A percentile compares a stretch with the other conserved stretches of the same genome.
Evolutionary conservation across 2,888 invertebrate genomes (phyloP).

Genomic region (Apodemia mormo): DNA sequence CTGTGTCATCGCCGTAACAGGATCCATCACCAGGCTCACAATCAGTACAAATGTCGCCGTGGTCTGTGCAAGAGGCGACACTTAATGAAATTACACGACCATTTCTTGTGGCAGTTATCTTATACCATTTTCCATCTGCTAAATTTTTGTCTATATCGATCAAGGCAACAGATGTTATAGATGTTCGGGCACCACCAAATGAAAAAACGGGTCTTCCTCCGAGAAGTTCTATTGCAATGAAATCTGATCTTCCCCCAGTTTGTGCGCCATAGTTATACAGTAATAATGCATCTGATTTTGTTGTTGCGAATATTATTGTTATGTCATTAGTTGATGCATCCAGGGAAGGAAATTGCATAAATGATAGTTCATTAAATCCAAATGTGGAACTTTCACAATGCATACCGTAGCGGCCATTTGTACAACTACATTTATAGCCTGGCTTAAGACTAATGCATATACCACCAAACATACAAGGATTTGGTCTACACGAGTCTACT

Average conservation of each 20-base stretch:
- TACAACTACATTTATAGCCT: conserved; percentile 92
- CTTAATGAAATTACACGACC: conserved; percentile 93
- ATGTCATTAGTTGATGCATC: conserved; percentile 95
- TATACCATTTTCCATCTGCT: conserved; percentile 95
- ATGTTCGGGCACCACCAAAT: conserved; percentile 93
- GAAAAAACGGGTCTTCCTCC: conserved; percentile 93
- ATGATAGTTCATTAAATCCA: conserved; percentile 94
- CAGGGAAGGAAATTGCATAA: conserved; percentile 92
- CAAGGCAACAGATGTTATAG: conserved; percentile 90
- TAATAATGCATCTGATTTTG: conserved; percentile 92
- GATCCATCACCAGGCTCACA: conserved; percentile 91
- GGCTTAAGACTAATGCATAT: conserved; percentile 94
- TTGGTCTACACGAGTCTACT: conserved; percentile 94
- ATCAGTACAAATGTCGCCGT: conserved; percentile 92
- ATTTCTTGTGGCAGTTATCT: conserved; percentile 94
- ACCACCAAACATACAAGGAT: conserved; percentile 95
- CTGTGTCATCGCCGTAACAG: conserved; percentile 93
- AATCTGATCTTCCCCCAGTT: conserved; percentile 94
- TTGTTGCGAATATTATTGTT: conserved; percentile 94
- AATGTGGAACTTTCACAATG: conserved; percentile 95
- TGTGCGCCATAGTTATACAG: conserved; percentile 95
- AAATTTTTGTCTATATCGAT: conserved; percentile 84
- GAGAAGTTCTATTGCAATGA: conserved; percentile 94
- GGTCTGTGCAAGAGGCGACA: conserved; percentile 90
- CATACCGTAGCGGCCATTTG: conserved; percentile 92